Percentiles rank a stretch among this genome's conserved stretches.
Conservation (phyloP, 2,888 invertebrate species). For the Pseudolycoriella hygida region DNA sequence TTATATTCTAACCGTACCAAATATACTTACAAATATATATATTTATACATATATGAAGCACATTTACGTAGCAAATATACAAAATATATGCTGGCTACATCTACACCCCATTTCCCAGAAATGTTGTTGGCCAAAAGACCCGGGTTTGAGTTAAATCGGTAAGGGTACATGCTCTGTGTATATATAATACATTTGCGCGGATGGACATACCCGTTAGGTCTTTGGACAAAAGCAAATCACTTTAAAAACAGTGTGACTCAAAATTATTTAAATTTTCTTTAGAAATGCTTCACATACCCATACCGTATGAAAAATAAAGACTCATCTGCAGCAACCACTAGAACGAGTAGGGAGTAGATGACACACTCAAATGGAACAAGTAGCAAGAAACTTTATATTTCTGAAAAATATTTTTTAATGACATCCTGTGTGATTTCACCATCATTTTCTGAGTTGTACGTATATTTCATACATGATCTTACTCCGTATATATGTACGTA, state of each 20-base stretch:
- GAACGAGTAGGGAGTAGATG: too few species aligned
- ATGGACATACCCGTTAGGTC: neutral
- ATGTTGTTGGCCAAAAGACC: conserved; percentile 1
- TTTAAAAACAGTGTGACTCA: neutral
- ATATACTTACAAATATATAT: too few species aligned
- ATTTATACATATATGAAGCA: too few species aligned
- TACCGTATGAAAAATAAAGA: neutral
- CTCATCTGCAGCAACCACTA: too few species aligned
- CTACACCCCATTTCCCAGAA: conserved; percentile 3
- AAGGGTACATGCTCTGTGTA: neutral
- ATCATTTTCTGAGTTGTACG: neutral
- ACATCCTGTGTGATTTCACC: too few species aligned
- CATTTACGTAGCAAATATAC: neutral
- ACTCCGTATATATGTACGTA: neutral
- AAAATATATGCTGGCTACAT: conserved; percentile 1
- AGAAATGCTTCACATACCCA: neutral
- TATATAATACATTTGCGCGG: conserved; percentile 1
- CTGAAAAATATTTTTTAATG: neutral
- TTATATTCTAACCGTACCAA: neutral
- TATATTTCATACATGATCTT: neutral
- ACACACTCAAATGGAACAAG: too few species aligned
- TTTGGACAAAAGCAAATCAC: neutral
- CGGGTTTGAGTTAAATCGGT: neutral
- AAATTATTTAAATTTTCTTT: neutral
- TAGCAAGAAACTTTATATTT: neutral